Evolutionary conservation across 2,888 invertebrate genomes (phyloP).

Genomic region (Charanyca ferruginea): DNA sequence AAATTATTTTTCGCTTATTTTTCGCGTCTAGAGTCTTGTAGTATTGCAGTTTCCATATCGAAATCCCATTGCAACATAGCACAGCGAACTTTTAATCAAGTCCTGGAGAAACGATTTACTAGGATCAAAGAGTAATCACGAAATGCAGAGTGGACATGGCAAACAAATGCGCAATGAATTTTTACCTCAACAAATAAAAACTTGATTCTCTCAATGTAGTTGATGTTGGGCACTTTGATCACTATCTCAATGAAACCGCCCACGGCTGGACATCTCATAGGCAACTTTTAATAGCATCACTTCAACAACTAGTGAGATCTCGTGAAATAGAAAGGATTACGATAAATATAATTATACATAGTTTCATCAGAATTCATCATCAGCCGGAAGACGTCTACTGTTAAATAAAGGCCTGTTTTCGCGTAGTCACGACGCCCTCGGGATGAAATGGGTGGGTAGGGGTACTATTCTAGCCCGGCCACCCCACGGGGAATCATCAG

Average conservation of each 20-base stretch:
- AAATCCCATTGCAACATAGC: constrained; percentile 88
- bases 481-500: too few species aligned
- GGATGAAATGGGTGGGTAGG: too few species aligned
- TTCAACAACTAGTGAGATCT: too few species aligned
- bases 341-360: too few species aligned
- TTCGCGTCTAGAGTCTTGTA: constrained; percentile 70
- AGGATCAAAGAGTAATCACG: constrained; percentile 73
- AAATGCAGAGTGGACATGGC: constrained; percentile 38
- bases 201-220: neutral
- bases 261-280: too few species aligned
- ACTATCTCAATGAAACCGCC: neutral
- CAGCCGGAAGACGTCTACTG: too few species aligned
- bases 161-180: neutral
- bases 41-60: constrained; percentile 84
- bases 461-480: too few species aligned
- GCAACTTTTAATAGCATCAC: too few species aligned
- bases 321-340: too few species aligned
- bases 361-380: too few species aligned
- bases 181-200: neutral
- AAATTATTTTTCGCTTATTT: constrained; percentile 63
- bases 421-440: too few species aligned
- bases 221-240: neutral
- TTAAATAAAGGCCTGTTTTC: too few species aligned
- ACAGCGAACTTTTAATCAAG: constrained; percentile 89
- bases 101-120: constrained; percentile 88